Base-by-base conservation (phyloP, 2,888 invertebrate species). In the Eulithis testata region DNA sequence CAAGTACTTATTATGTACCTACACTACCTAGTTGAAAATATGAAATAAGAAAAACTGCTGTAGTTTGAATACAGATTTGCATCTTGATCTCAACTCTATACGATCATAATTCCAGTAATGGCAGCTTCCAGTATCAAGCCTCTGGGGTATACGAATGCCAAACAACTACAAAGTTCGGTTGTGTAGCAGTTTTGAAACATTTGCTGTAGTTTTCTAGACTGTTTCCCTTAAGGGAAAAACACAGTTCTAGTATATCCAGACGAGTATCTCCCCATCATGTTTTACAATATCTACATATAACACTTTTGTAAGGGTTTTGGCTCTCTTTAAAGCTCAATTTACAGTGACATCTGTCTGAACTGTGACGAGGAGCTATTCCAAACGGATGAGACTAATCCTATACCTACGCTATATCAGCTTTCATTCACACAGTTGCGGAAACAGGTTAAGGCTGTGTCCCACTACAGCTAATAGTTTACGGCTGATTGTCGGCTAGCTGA, bases 341-440 rank as follows among this genome's bases (percentile, higher is more conserved):
- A 3, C 31, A 31, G 31, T 31, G 31, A 31, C 31, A 31, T 31
- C 31, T 31, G 31, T 31, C 31, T 31, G 31, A 31, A 5, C 31
- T 31, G 31, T 5, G 31, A 49, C 21, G 9, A 21, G 49, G 9
- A 21, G 49, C 14, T 21, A 49, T 49, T 49, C 11, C 6, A 49
- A 49, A 49, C 49, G 49, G 12, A 49, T 49, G 49, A 49, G 21
- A 49, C 49, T 21, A 8, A 49, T 49, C 27, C 47, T 40, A 61
- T 45, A 21, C 21, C 37, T 37, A 60, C 60, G 43, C 11, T 21
- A 44, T 60, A 54, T 54, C 43, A 55, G 49, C 49, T 59, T 51
- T 58, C 63, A 52, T 63, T 50, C 36, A 64, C 8, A 37, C 63
- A 45, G 56, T 53, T 58, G 57, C 40, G 50, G 53, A 52, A 60